These are phyloP conservation scores for Cerastis leucographa DNA, from an alignment of 2,888 invertebrate species.

Conservation along the genomic window DNA sequence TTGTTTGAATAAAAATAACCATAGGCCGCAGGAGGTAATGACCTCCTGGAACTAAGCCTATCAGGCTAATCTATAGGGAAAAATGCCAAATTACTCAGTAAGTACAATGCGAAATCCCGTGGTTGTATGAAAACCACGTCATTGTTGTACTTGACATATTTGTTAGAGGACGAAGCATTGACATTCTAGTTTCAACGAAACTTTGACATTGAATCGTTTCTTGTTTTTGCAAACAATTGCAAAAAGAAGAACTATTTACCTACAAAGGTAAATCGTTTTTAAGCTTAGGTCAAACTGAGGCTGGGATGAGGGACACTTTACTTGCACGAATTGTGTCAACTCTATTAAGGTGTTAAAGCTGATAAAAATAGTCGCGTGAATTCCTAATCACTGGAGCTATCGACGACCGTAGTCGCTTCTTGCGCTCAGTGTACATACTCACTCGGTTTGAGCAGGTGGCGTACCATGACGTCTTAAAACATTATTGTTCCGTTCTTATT, in stretches of 20 bases:
- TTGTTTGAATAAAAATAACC: slow-evolving; percentile 30
- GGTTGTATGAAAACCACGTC: slow-evolving; percentile 37
- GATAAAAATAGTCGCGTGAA: no score
- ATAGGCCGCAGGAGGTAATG: neutral
- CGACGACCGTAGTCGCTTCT: no score
- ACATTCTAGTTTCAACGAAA: slow-evolving; percentile 44
- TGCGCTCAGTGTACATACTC: no score
- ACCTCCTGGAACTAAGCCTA: slow-evolving; percentile 17
- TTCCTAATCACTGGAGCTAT: no score
- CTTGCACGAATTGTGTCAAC: neutral
- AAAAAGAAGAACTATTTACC: no score
- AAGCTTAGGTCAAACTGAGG: neutral
- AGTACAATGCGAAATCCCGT: slow-evolving; percentile 48
- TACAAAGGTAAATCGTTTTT: neutral
- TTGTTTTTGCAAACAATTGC: slow-evolving; percentile 34
- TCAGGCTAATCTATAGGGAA: slow-evolving; percentile 53
- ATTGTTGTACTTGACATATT: slow-evolving; percentile 61
- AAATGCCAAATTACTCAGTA: slow-evolving; percentile 46
- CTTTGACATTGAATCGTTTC: slow-evolving; percentile 45
- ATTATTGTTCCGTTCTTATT: no score
- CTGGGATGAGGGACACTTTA: neutral
- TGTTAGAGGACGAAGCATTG: slow-evolving; percentile 61
- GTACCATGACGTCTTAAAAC: no score
- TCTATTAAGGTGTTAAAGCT: neutral
- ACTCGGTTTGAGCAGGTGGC: no score